Base-by-base conservation (phyloP, 2,888 invertebrate genomes). In the Pomacea canaliculata region DNA sequence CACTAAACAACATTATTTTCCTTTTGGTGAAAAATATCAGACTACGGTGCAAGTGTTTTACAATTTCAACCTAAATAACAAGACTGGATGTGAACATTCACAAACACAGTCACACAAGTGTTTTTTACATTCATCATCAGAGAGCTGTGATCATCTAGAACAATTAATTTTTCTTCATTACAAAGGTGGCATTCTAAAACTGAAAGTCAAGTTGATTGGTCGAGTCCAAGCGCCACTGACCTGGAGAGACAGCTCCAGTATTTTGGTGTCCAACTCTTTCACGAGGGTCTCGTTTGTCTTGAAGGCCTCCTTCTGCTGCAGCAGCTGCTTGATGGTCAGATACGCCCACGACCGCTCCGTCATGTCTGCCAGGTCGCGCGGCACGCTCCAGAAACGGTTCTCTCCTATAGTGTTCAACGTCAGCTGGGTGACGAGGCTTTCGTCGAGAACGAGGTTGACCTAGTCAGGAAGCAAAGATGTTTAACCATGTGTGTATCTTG, bases 341-440 rank as follows among this genome's bases (percentile, higher is more conserved):
- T 84, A 88, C 0, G 87, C 87, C 88, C 88, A 88, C 18, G 85
- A 81, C 63, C 83, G 84, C 77, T 89, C 87, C 7, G 84, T 79
- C 4, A 86, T 85, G 23, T 79, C 74, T 46, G 79, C 51, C 49
- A 78, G 77, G 37, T 76, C 79, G 13, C 77, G 71, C 7, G 80
- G 79, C 59, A 79, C 62, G 16, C 73, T 56, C 60, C 80, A 80
- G 59, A 76, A 78, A 7, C 74, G 70, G 56, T 79, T 78, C 12
- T 66, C 73, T 3, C 72, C 76, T 23, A 19, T 16, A 1, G 49
- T 66, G 9, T 23, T 48, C 27, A 78, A 37, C 1, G 71, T 69
- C 16, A 79, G 27, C 13, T 73, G 37, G 18, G 37, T 76, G 16
- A 65, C 37, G 69, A 72, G 65, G 27, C 77, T 70, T 1, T 77